Base-by-base conservation (phyloP, 2,888 invertebrate species). In the Metallyticus violacea region DNA sequence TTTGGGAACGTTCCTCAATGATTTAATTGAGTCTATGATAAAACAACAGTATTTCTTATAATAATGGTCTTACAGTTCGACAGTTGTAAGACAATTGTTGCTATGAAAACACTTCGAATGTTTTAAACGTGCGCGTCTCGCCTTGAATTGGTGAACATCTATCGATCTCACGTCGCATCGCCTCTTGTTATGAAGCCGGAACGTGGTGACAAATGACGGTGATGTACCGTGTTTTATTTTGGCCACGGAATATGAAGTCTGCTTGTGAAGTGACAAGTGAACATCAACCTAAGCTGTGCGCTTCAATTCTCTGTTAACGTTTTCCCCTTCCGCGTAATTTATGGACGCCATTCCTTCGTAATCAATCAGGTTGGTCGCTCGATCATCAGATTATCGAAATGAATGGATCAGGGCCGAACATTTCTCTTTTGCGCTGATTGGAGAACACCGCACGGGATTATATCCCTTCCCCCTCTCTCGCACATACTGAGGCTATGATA, bases 301-400 rank as follows among this genome's bases (percentile, higher is more conserved):
- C 40, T 62, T 62, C 40, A 62, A 62, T 62, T 62, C 40, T 62
- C 40, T 62, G 40, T 62, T 62, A 62, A 62, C 40, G 40, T 62
- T 62, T 62, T 62, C 40, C 40, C 40, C 40, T 62, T 62, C 40
- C 40, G 40, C 40, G 40, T 62, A 76, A 82, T 82, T 76, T 82
- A 82, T 82, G 76, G 26, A 25, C 22, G 76, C 22, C 80, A 27
- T 82, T 76, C 25, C 82, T 76, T 40, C 26, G 82, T 82, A 82
- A 82, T 62, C 82, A 82, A 82, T 82, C 82, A 82, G 82, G 40
- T 62, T 62, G 40, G 40, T 62, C 27, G 26, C 9, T 77, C 26
- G n/a, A 83, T 83, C 83, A 83, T 77, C 40, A n/a, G 83, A 83
- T 83, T 83, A 83, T 77, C 29, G 83, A 83, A 83, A 83, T 83